phyloP scores from a whole-genome alignment of 2,888 invertebrate genomes.

The Stenodema calcarata region DNA sequence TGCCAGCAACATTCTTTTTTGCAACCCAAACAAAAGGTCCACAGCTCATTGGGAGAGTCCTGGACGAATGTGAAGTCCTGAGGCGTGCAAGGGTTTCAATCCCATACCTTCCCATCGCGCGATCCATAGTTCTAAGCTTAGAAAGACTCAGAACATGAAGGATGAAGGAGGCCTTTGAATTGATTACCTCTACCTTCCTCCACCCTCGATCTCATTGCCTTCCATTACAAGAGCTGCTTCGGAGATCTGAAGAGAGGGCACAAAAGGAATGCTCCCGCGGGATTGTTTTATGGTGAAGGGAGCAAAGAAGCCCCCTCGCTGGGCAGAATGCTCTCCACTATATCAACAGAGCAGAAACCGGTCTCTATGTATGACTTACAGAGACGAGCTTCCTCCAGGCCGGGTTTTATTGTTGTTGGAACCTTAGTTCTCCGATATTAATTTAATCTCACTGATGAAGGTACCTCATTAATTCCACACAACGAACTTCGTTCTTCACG shows the following conservation, averaged over 20 bases:
- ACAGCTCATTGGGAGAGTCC: background rate
- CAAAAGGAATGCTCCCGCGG: constrained; percentile 31
- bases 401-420: background rate
- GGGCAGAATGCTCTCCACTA: constrained; percentile 42
- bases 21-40: background rate
- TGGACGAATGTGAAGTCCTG: background rate
- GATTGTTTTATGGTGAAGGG: constrained; percentile 37
- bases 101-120: background rate
- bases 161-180: background rate
- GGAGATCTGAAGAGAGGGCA: background rate
- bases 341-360: constrained; percentile 37
- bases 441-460: constrained; percentile 33
- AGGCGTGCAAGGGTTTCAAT: background rate
- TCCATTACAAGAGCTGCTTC: constrained; percentile 7
- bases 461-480: constrained; percentile 42
- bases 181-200: constrained; percentile 1
- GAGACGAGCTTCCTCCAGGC: constrained; percentile 19
- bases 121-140: background rate
- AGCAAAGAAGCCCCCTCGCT: constrained; percentile 26
- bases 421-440: constrained; percentile 1
- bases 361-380: constrained; percentile 40
- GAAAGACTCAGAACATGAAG: background rate
- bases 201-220: constrained; percentile 21
- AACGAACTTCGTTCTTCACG: constrained; percentile 36
- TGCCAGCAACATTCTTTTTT: background rate